Base-by-base conservation (phyloP, 2,888 invertebrate species). In the Eretmocerus hayati region DNA sequence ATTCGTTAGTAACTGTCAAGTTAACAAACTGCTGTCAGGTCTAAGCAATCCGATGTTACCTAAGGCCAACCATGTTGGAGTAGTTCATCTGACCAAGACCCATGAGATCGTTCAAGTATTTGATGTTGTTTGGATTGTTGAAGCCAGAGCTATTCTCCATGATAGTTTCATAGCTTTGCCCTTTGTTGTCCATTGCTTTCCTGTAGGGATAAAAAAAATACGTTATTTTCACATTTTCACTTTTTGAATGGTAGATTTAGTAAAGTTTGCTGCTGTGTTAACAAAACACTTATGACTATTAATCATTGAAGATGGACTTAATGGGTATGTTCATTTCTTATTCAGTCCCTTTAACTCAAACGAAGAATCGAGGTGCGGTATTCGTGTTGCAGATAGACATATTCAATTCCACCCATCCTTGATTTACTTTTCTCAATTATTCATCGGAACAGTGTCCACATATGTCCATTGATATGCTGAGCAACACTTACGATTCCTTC, bases 121-220 rank as follows among this genome's bases (percentile, higher is more conserved):
- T 84, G 71, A 87, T 83, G 80, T 85, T 87, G 80, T 87, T 88
- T 57, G 90, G 89, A 78, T 91, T 91, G 79, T 85, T 84, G 80
- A 90, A 90, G 69, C 87, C 88, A 63, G 86, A 80, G 67, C 87
- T 86, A 76, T 83, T 83, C 76, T 83, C 83, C 75, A 91, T 78
- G 70, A 88, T 82, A 62, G 82, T 83, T 76, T 88, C 87, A 78
- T 83, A 90, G 67, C 78, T 81, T 73, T 84, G 83, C 65, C 83
- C 84, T 73, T 83, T 83, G 80, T 83, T 82, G 76, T 86, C 86
- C 78, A 83, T 77, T 57, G 85, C 83, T 78, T 84, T 84, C 79
- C 87, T 86, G 57, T 20, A 55, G 36, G 50, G 31, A 52, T 45
- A 54, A 16, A 49, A 46, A 23, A 41, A 23, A 38, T 40, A 37